Conservation (phyloP, 2,113 vertebrate genomes). For the Brevimyrus niger region DNA sequence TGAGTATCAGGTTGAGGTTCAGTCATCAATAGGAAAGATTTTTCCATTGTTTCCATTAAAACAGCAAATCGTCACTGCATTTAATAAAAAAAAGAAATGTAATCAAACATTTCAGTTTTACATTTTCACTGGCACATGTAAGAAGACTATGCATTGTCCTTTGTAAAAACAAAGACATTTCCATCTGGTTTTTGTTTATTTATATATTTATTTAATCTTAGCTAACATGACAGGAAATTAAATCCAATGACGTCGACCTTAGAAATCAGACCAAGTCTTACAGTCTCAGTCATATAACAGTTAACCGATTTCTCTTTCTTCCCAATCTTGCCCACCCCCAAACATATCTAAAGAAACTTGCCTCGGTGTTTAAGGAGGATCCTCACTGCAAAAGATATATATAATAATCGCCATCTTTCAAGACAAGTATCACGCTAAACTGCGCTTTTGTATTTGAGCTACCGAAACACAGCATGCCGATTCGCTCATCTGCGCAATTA, state of each 20-base stretch:
- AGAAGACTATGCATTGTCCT: background rate
- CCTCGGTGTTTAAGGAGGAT: constrained; percentile 3
- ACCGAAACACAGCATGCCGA: background rate
- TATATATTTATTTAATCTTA: background rate
- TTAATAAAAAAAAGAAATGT: background rate
- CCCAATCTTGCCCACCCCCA: constrained; percentile 11
- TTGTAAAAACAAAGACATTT: background rate
- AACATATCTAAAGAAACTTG: constrained; percentile 5
- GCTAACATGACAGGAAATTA: background rate
- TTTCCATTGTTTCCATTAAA: background rate
- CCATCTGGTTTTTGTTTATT: background rate
- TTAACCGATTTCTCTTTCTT: background rate
- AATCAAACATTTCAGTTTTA: background rate
- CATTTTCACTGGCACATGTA: background rate
- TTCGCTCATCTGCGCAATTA: background rate
- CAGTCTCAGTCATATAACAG: background rate
- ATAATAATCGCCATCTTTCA: background rate
- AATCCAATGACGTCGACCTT: background rate
- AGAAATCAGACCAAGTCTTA: background rate
- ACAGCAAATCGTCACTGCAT: background rate
- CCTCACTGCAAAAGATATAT: background rate
- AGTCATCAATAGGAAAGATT: background rate
- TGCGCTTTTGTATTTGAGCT: background rate
- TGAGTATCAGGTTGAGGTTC: background rate
- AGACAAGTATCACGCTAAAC: background rate